Evolutionary conservation across 1,140 invertebrate genomes (phyloP).

Genomic region (Drosophila sucinea): DNA sequence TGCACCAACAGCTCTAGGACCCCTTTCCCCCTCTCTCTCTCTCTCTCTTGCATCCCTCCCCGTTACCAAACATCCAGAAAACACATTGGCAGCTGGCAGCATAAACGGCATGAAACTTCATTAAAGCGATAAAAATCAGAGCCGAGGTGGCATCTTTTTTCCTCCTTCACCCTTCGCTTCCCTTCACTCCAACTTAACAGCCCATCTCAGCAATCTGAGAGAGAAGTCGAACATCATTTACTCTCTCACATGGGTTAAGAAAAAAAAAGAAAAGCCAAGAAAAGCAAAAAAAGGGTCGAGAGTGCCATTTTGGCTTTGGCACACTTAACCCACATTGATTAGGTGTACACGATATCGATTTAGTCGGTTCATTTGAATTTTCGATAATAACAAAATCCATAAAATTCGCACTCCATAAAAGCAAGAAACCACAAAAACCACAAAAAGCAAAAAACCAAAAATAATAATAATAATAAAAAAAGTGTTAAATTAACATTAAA

Average conservation of each 20-base stretch:
- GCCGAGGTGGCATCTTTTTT: conserved; percentile 38
- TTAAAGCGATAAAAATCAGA: conserved; percentile 68
- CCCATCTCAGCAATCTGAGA: conserved; percentile 1
- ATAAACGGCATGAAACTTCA: conserved; percentile 62
- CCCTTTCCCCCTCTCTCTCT: not conserved
- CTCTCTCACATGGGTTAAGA: conserved; percentile 8
- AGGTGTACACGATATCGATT: conserved; percentile 9
- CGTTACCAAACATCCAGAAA: conserved; percentile 23
- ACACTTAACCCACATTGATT: conserved; percentile 13
- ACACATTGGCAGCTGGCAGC: conserved; percentile 59
- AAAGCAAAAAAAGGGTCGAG: not conserved
- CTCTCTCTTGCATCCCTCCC: too few species aligned
- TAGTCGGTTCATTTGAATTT: conserved; percentile 11
- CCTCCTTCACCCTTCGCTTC: not conserved
- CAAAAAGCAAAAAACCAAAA: not conserved
- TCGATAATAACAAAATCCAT: not conserved
- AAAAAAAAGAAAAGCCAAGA: not conserved
- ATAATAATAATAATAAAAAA: not conserved
- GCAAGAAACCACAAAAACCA: not conserved
- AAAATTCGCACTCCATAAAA: too few species aligned
- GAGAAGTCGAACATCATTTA: conserved; percentile 9
- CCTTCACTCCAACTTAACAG: conserved; percentile 11
- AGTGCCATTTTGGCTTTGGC: not conserved
- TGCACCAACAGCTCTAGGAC: conserved; percentile 33
- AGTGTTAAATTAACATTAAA: not conserved